Conservation (phyloP, 2,113 vertebrate genomes). For the Oxygymnocypris stewartii region DNA sequence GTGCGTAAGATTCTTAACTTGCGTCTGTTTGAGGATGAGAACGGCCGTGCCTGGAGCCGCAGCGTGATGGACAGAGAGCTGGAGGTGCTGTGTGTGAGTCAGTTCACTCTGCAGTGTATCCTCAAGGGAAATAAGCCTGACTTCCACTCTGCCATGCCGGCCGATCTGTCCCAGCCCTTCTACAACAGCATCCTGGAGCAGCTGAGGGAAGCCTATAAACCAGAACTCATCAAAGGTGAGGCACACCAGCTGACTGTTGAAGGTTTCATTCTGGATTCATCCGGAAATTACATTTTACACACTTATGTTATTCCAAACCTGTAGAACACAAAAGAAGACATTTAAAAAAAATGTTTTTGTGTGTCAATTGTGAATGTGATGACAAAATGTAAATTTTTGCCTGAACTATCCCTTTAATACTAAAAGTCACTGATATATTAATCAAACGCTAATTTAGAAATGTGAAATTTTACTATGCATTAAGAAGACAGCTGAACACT, state of each 20-base stretch:
- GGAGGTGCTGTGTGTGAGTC: slow-evolving; percentile 92
- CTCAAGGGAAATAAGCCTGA: slow-evolving; percentile 97
- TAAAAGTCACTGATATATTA: neutral
- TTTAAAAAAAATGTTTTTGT: too few species aligned
- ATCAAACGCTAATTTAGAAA: neutral
- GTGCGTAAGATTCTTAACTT: slow-evolving; percentile 95
- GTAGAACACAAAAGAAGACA: neutral
- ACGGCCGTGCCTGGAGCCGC: slow-evolving; percentile 88
- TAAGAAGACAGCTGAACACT: neutral
- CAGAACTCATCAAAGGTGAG: slow-evolving; percentile 91
- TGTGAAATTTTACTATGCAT: neutral
- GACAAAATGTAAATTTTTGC: neutral
- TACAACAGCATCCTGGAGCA: slow-evolving; percentile 89
- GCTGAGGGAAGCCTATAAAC: slow-evolving; percentile 84
- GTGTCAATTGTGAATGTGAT: neutral
- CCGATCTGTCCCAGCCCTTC: slow-evolving; percentile 86
- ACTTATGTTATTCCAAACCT: neutral
- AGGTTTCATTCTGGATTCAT: neutral
- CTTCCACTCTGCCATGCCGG: slow-evolving; percentile 92
- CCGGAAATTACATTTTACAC: neutral
- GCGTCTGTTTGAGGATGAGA: slow-evolving; percentile 91
- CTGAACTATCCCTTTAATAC: neutral
- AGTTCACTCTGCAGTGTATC: slow-evolving; percentile 94
- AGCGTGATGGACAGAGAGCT: slow-evolving; percentile 92
- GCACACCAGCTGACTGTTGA: neutral